Percentiles rank a stretch among this genome's conserved stretches.
These are phyloP conservation scores for Chironomus tepperi DNA, from an alignment of 1,140 invertebrate genomes.

Conservation along the genomic window DNA sequence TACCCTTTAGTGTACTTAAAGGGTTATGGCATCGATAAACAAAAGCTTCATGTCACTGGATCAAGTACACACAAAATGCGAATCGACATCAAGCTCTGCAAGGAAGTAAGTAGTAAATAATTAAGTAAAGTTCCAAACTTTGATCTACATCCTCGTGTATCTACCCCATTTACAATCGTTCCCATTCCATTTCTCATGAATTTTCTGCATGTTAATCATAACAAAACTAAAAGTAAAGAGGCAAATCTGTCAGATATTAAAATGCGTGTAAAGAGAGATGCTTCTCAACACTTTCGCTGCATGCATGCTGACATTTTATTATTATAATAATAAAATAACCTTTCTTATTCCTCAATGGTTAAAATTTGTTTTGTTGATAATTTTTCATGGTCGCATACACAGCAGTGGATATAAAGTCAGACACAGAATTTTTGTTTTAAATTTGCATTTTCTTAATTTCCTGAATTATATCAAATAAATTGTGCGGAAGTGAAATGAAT, in stretches of 20 bases:
- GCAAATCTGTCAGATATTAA: no score
- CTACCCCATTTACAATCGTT: no score
- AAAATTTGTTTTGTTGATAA: not conserved
- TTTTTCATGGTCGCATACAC: not conserved
- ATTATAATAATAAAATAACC: not conserved
- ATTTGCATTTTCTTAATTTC: constrained; percentile 22
- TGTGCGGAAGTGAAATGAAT: constrained; percentile 2
- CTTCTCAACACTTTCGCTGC: not conserved
- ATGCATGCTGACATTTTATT: constrained; percentile 12
- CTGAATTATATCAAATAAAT: constrained; percentile 13
- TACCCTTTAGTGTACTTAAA: no score
- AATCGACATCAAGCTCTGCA: no score
- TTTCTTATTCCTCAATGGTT: not conserved
- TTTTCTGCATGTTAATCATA: not conserved
- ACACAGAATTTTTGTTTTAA: not conserved
- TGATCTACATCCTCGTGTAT: no score
- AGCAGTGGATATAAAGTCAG: not conserved
- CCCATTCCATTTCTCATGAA: not conserved
- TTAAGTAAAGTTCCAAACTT: no score
- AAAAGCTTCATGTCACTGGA: no score
- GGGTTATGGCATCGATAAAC: no score
- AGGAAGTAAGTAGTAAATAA: no score
- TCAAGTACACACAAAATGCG: no score
- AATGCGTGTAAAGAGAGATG: constrained; percentile 1
- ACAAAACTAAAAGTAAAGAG: no score